Base-by-base conservation (phyloP, 2,113 vertebrate species). In the Tricholaema leucomelas region DNA sequence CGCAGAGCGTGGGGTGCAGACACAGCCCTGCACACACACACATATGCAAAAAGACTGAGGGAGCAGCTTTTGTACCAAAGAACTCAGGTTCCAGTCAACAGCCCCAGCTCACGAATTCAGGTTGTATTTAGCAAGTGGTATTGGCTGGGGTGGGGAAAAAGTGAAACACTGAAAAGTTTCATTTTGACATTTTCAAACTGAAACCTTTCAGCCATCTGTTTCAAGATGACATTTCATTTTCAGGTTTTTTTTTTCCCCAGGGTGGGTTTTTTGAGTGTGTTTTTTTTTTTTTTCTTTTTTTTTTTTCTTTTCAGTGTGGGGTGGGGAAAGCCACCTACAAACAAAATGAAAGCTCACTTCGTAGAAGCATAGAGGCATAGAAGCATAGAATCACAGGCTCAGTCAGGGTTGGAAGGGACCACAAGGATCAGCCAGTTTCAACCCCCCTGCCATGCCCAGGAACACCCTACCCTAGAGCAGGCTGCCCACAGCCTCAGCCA, bases 181-280 rank as follows among this genome's bases (percentile, higher is more conserved):
- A 85, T 94, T 96, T 94, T 95, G 95, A 96, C 95, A 94, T 96
- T 96, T 96, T 94, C 94, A 56, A 93, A 95, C 85, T 90, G 91
- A 96, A 96, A 94, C 94, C 94, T 95, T 95, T 96, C 94, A 95
- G 90, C 95, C 94, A 96, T 96, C 95, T 95, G 93, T 90, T 96
- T 92, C 2, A 8, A 55, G 90, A 94, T 96, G 93, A 95, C 94
- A 96, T 95, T 95, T 95, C 79, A 74, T 85, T 92, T 95, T 81
- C 72, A 83, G 74, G 21, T 48, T 63, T 92, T 92, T 95, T 92
- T 93, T 93, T 95, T 93, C 94, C 73, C 52, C 52, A 80, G 40
- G 2, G 0, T 21, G 38, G 36, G n/a, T n/a, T 33, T 54, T 84
- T 83, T 86, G 38, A 17, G 42, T 15, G 42, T 15, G 13, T 44